Percentiles rank a stretch among this genome's conserved stretches.
Evolutionary conservation across 2,113 vertebrate species (phyloP).

Genomic region (Hemibagrus wyckioides): DNA sequence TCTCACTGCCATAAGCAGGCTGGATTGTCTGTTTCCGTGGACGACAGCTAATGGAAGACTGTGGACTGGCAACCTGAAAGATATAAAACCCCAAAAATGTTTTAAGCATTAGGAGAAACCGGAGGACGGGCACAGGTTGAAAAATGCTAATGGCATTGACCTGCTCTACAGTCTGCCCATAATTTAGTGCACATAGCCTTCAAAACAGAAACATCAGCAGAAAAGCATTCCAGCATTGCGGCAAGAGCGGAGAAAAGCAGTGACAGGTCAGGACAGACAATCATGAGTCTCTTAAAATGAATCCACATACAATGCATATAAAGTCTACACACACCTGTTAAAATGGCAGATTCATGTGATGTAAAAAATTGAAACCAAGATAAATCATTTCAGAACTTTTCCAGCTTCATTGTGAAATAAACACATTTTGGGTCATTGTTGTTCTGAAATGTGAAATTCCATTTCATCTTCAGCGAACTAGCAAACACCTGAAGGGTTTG

Average conservation of each 20-base stretch:
- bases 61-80: constrained; percentile 67
- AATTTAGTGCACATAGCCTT: constrained; percentile 26
- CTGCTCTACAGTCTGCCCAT: background rate
- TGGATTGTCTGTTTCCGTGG: constrained; percentile 68
- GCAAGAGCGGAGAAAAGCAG: constrained; percentile 33
- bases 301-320: background rate
- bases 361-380: no score
- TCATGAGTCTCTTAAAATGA: constrained; percentile 6
- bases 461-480: no score
- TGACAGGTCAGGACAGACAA: background rate
- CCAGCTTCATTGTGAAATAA: no score
- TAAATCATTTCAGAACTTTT: no score
- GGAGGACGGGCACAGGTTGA: background rate
- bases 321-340: no score
- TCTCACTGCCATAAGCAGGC: constrained; percentile 69
- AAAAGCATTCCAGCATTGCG: constrained; percentile 48
- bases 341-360: no score
- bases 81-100: constrained; percentile 24
- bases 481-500: no score
- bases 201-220: constrained; percentile 32
- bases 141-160: constrained; percentile 2
- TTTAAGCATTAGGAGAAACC: background rate
- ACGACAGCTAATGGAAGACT: constrained; percentile 68
- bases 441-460: no score
- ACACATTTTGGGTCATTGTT: no score